Evolutionary conservation across 2,888 invertebrate species (phyloP), one percentile per base, ranked within the genome.

Genomic region (Ommatoiulus sabulosus): DNA sequence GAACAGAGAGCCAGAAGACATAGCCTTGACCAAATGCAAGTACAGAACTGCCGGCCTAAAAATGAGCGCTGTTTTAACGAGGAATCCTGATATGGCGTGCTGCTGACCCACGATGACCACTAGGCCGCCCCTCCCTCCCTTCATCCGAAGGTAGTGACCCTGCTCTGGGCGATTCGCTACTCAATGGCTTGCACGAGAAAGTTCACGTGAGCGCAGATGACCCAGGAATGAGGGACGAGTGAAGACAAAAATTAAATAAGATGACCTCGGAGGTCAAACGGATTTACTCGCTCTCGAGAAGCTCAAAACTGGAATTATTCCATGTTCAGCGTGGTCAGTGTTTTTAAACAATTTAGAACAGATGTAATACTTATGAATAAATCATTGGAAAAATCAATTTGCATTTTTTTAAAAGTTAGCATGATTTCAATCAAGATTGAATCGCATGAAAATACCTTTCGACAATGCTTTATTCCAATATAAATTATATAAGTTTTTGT

Each of bases 31-130:
- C 80, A 80, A 80, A 80, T 80, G 80, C 35, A 80, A 35, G 80
- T 80, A 80, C 80, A 24, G 80, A 35, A 80, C 80, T 10, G 35
- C 35, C 80, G 80, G 80, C 80, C 80, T 80, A 80, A 80, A 52
- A 80, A 80, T 80, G 35, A 80, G 80, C 35, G 4, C 35, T 10
- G 3, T 24, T 80, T 35, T 35, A 80, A 80, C 35, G 80, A 80
- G 35, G 80, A 80, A 80, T 80, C 80, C 80, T 35, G 35, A 35
- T 80, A 12, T 80, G 80, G 80, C 80, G 80, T 24, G 80, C 80
- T 80, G 80, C 80, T 80, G 80, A 80, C 80, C 80, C 80, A 80
- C 80, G 80, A 80, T 80, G 80, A 80, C 80, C 80, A 80, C 80
- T 80, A 35, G 80, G 80, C 80, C 15, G 80, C 80, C 80, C 80